Conservation (phyloP, 92 coral and sea anemone genomes). For the Porites lobata region DNA sequence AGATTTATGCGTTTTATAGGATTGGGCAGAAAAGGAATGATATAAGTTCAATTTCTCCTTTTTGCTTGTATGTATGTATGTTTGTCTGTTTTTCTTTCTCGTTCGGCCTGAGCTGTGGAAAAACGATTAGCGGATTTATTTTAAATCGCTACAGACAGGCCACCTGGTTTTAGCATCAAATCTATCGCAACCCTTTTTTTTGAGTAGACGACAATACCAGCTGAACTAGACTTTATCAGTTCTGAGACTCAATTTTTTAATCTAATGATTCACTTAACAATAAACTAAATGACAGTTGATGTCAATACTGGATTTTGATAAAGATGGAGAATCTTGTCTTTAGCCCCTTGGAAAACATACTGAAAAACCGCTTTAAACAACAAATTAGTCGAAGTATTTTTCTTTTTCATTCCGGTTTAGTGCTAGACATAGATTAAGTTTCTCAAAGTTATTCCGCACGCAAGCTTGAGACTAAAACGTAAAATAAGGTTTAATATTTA, state of each 20-base stretch:
- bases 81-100: neutral
- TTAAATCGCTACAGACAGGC: neutral
- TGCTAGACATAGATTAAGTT: slow-evolving; percentile 8
- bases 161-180: slow-evolving; percentile 18
- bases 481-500: neutral
- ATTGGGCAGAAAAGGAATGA: neutral
- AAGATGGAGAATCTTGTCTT: neutral
- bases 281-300: neutral
- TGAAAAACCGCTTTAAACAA: neutral
- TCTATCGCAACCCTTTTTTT: neutral
- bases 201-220: slow-evolving; percentile 23
- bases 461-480: neutral
- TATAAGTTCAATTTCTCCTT: neutral
- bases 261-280: neutral
- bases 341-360: neutral
- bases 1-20: no score
- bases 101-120: neutral
- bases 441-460: neutral
- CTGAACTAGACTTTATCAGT: neutral
- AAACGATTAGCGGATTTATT: slow-evolving; percentile 24
- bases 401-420: slow-evolving; percentile 10
- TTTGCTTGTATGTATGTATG: no score
- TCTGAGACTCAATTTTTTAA: neutral
- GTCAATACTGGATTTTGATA: neutral
- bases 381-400: neutral